Percentiles rank a stretch among this genome's conserved stretches.
phyloP scores from a whole-genome alignment of 2,797 vertebrate species.

The Cynopterus sphinx region DNA sequence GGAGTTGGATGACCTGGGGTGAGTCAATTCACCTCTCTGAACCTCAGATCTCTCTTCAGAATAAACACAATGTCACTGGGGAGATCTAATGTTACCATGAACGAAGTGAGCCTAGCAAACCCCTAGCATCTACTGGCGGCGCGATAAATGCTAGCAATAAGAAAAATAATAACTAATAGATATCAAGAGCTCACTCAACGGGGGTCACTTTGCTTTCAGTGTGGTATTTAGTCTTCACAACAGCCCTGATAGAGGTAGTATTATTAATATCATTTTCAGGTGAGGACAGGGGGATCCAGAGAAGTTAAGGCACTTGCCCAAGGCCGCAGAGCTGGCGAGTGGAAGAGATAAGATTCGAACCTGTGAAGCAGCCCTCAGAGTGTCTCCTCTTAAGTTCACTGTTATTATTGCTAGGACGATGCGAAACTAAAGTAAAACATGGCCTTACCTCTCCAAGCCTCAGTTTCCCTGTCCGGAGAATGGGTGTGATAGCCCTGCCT shows the following conservation, averaged over 20 bases:
- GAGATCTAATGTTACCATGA: background rate
- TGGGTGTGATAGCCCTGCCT: background rate
- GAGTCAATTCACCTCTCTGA: background rate
- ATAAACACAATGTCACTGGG: background rate
- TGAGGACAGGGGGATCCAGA: background rate
- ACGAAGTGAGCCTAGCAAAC: background rate
- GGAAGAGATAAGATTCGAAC: background rate
- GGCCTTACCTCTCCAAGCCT: background rate
- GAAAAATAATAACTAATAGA: background rate
- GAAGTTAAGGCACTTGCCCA: background rate
- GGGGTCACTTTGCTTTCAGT: background rate
- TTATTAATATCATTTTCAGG: background rate
- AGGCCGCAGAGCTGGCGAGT: background rate
- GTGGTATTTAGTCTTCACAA: background rate
- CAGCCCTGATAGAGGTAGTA: background rate
- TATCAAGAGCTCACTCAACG: background rate
- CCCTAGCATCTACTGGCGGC: too few relatives aligned
- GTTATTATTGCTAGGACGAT: background rate
- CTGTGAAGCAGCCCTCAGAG: background rate
- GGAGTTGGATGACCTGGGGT: background rate
- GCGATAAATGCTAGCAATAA: background rate
- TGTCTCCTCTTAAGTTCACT: background rate
- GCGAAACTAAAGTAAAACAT: background rate
- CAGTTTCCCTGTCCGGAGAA: conserved; percentile 26
- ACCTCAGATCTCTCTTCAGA: background rate